Base-by-base conservation (phyloP, 2,888 invertebrate genomes). In the Ichneumon xanthorius region DNA sequence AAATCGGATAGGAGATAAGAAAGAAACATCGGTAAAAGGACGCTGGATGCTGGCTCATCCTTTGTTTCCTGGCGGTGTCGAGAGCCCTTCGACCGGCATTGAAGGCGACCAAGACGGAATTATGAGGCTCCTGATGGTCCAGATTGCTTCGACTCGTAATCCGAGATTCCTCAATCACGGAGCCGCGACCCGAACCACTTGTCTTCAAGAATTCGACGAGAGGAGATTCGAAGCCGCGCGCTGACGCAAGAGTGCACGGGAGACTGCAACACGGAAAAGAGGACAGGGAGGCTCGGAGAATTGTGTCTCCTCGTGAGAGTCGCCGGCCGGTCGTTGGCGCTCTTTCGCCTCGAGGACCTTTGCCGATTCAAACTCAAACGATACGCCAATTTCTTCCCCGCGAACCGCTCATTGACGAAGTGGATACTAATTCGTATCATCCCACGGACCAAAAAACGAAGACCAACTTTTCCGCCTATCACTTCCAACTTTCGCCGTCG, bases 181-280 rank as follows among this genome's bases (percentile, higher is more conserved):
- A 53, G 50, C 30, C 37, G 45, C 19, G 50, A 53, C 22, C 63
- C 6, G 30, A 40, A 16, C 61, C 45, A 11, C 19, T 22, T 19
- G 9, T n/a, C 37, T 48, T 61, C 30, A 26, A 65, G 33, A 37
- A 65, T 50, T 76, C 30, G 14, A 76, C 22, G 48, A 65, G 63
- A 50, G 50, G 22, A 22, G 19, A 50, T 22, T 22, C 76, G 19
- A 75, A 75, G 48, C 1, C 26, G 48, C 53, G 75, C 30, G 11
- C 16, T 16, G 4, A 9, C 14, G 30, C 16, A 61, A 22, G 65
- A 76, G 63, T 76, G 53, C 37, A 50, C 50, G 22, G 30, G 65
- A 76, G 50, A 76, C 65, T 76, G 76, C 76, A 65, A 65, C 50
- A 50, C 9, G 75, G 33, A 75, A 48, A 50, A 33, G 50, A 76